phyloP scores from a whole-genome alignment of 2,113 vertebrate species.

The Cardinalis cardinalis region DNA sequence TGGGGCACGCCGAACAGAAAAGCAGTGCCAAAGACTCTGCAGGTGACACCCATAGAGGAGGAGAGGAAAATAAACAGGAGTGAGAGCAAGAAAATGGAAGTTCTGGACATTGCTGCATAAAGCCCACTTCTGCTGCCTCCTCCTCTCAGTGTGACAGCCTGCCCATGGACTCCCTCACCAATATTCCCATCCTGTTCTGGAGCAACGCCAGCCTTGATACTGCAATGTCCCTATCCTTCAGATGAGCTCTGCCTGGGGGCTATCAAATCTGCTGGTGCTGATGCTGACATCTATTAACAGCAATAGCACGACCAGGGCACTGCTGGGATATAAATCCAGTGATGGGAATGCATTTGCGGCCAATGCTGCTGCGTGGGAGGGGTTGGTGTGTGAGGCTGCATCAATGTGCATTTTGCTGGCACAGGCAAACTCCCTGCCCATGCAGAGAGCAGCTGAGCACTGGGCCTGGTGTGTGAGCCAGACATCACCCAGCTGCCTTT shows the following conservation, averaged over 20 bases:
- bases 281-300: neutral
- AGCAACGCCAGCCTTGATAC: neutral
- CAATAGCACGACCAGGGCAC: rapidly evolving
- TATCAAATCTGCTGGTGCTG: neutral
- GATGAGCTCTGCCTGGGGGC: neutral
- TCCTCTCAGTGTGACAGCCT: neutral
- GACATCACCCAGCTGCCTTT: neutral
- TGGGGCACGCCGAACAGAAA: neutral
- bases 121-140: neutral
- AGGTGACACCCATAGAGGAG: neutral
- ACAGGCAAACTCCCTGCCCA: neutral
- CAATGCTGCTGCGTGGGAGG: neutral
- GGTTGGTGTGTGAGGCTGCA: neutral
- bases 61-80: neutral
- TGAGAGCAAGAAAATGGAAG: rapidly evolving
- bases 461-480: neutral
- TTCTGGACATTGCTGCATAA: rapidly evolving
- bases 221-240: neutral
- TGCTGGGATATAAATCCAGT: neutral
- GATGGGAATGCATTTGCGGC: neutral
- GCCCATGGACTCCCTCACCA: neutral
- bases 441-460: neutral
- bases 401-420: neutral
- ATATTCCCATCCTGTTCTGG: neutral
- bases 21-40: neutral